Conservation (phyloP, 1,140 invertebrate genomes). For the Euschistus heros region DNA sequence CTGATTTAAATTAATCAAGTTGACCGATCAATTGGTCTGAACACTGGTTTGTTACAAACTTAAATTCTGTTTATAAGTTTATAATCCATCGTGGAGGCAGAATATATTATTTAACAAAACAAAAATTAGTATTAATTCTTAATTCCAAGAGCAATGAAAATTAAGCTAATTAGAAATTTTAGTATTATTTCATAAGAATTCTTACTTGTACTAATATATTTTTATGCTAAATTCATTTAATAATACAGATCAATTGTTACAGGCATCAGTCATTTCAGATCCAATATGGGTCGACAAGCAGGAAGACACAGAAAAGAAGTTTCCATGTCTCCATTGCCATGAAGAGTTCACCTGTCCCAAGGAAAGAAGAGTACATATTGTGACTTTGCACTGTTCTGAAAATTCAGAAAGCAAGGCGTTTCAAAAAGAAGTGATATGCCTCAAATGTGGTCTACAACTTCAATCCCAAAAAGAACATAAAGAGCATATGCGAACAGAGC, state of each 20-base stretch:
- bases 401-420: conserved; percentile 12
- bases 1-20: no score
- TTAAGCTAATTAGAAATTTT: no score
- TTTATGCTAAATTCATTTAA: no score
- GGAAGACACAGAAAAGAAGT: conserved; percentile 11
- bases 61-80: no score
- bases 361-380: conserved; percentile 50
- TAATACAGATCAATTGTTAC: background rate
- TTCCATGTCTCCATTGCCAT: conserved; percentile 38
- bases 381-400: conserved; percentile 34
- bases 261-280: background rate
- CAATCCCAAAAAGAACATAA: conserved; percentile 23
- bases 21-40: no score
- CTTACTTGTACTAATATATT: no score
- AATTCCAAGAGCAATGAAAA: no score
- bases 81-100: no score
- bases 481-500: conserved; percentile 22
- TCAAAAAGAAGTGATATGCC: conserved; percentile 21
- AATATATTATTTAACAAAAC: no score
- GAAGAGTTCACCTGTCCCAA: conserved; percentile 51
- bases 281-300: background rate
- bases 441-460: conserved; percentile 24
- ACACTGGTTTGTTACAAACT: no score
- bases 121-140: no score
- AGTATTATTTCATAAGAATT: no score